Evolutionary conservation across 2,888 invertebrate species (phyloP).

Genomic region (Caenorhabditis sp.): DNA sequence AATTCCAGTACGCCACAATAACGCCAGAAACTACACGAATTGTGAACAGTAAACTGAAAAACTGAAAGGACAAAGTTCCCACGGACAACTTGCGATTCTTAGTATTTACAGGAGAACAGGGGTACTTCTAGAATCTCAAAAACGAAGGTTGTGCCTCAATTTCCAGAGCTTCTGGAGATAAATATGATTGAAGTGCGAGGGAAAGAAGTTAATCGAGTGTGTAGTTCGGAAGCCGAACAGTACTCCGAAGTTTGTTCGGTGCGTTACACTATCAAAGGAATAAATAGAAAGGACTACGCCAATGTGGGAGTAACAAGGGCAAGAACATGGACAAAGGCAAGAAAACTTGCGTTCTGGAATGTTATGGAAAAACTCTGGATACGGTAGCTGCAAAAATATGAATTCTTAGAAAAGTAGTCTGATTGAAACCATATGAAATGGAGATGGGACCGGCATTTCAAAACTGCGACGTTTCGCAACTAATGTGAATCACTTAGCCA

Average conservation of each 20-base stretch:
- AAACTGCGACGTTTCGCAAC: too few species aligned
- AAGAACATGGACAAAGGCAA: too few species aligned
- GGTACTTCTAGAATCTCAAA: background rate
- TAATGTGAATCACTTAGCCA: too few species aligned
- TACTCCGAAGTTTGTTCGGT: slow-evolving; percentile 17
- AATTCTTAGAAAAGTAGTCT: too few species aligned
- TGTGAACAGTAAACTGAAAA: slow-evolving; percentile 15
- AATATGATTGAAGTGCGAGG: slow-evolving; percentile 21
- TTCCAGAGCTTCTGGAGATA: slow-evolving; percentile 4
- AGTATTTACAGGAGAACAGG: slow-evolving; percentile 11
- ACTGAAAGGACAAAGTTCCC: slow-evolving; percentile 29
- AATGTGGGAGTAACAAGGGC: background rate
- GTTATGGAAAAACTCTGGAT: background rate
- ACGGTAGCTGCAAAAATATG: background rate
- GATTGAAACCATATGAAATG: too few species aligned
- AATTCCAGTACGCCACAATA: background rate
- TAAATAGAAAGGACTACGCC: slow-evolving; percentile 13
- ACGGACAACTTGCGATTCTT: slow-evolving; percentile 11
- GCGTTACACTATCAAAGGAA: background rate
- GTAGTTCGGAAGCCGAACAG: slow-evolving; percentile 16
- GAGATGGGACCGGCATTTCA: too few species aligned
- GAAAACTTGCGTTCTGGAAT: slow-evolving; percentile 3
- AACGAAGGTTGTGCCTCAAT: background rate
- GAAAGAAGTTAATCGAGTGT: slow-evolving; percentile 9
- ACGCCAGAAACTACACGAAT: slow-evolving; percentile 21